A percentile compares a stretch with the other conserved stretches of the same genome.
Conservation (phyloP, 2,888 invertebrate genomes). For the Caenorhabditis becei region DNA sequence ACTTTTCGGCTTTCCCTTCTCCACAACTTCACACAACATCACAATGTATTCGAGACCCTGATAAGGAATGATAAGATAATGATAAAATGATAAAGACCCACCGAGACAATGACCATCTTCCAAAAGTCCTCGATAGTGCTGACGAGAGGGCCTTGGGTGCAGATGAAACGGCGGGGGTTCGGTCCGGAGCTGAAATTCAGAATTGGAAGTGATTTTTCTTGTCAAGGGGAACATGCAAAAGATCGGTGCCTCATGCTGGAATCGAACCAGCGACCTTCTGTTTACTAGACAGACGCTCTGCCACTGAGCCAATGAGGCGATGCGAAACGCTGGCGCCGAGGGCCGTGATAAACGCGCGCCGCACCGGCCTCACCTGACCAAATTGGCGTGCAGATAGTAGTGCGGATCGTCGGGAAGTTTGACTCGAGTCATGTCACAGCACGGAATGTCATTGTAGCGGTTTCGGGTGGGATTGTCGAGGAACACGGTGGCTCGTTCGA, state of each 20-base stretch:
- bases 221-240: no score
- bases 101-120: constrained; percentile 69
- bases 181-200: constrained; percentile 22
- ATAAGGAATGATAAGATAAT: background rate
- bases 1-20: constrained; percentile 60
- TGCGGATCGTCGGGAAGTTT: constrained; percentile 37
- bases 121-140: constrained; percentile 71
- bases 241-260: constrained; percentile 79
- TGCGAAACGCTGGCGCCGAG: no score
- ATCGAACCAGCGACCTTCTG: constrained; percentile 81
- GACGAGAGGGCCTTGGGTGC: constrained; percentile 71
- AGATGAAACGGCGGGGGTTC: constrained; percentile 60
- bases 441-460: constrained; percentile 59
- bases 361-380: constrained; percentile 52
- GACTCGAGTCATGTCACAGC: constrained; percentile 61
- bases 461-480: constrained; percentile 38
- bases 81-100: background rate
- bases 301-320: constrained; percentile 81
- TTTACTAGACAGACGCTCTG: constrained; percentile 81
- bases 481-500: constrained; percentile 27
- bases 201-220: no score
- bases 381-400: constrained; percentile 69
- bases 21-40: constrained; percentile 64
- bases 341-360: no score
- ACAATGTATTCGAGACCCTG: constrained; percentile 53